Conservation (phyloP, 2,888 invertebrate genomes). For the Chelonus formosanus region DNA sequence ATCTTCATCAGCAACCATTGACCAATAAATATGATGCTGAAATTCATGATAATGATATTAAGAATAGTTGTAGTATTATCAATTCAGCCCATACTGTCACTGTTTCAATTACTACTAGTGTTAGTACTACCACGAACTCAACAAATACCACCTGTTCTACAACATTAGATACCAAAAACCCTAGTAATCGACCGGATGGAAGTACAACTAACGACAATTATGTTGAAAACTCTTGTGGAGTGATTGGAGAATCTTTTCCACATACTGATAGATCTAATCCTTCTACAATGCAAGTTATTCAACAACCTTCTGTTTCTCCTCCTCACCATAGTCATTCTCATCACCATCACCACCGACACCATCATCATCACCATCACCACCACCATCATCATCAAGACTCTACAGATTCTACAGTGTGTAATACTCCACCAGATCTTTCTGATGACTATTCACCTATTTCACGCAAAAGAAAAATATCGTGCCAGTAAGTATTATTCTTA, state of each 20-base stretch:
- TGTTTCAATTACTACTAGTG: conserved; percentile 37
- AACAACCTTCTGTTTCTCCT: conserved; percentile 29
- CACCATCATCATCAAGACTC: conserved; percentile 41
- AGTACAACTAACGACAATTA: neutral
- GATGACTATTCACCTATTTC: conserved; percentile 49
- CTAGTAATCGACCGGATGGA: neutral
- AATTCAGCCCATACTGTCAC: conserved; percentile 38
- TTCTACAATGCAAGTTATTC: conserved; percentile 17
- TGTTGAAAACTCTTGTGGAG: too few relatives aligned
- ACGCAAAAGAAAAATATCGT: conserved; percentile 67
- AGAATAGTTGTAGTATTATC: conserved; percentile 9
- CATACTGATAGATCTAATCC: neutral
- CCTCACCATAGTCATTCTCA: conserved; percentile 15
- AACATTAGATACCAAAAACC: conserved; percentile 4
- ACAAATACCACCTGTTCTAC: conserved; percentile 6
- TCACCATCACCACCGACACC: conserved; percentile 45
- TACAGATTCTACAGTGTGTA: conserved; percentile 33
- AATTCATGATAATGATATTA: neutral
- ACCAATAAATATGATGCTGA: neutral
- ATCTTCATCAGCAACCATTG: conserved; percentile 13
- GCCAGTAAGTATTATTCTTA: conserved; percentile 64
- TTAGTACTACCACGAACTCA: conserved; percentile 39
- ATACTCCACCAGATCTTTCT: conserved; percentile 38
- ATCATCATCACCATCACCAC: conserved; percentile 44
- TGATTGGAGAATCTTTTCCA: neutral